These are phyloP conservation scores for Clusia tigrina DNA, from an alignment of 2,888 invertebrate species.

Conservation along the genomic window DNA sequence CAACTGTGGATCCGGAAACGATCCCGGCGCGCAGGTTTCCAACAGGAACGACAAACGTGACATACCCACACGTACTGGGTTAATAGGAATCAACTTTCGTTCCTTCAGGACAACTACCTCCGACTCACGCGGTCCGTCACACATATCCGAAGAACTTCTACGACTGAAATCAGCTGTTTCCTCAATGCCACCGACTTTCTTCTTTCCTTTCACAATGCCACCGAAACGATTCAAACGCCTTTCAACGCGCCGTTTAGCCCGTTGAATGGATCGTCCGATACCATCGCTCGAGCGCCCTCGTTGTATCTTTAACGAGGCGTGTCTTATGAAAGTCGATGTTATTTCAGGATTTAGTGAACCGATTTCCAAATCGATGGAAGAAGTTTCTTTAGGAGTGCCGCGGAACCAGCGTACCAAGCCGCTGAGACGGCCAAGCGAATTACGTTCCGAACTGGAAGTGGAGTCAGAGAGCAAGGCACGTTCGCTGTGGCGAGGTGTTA, in stretches of 20 bases:
- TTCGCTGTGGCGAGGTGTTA: constrained; percentile 87
- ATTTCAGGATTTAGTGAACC: constrained; percentile 69
- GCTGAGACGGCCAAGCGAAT: constrained; percentile 70
- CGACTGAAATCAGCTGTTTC: constrained; percentile 84
- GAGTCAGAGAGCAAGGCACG: constrained; percentile 72
- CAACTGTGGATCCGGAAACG: constrained; percentile 94
- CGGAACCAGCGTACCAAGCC: constrained; percentile 77
- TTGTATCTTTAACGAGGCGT: constrained; percentile 64
- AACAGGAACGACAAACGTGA: constrained; percentile 88
- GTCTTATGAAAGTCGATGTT: constrained; percentile 68
- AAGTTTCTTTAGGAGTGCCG: constrained; percentile 68
- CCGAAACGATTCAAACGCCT: constrained; percentile 86
- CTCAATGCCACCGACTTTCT: constrained; percentile 87
- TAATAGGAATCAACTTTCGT: constrained; percentile 81
- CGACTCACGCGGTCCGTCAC: constrained; percentile 81
- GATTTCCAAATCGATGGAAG: constrained; percentile 67
- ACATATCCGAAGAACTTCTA: constrained; percentile 83
- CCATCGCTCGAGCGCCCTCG: constrained; percentile 63
- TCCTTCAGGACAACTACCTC: constrained; percentile 90
- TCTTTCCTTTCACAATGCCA: constrained; percentile 84
- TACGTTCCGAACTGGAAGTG: constrained; percentile 64
- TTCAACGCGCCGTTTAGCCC: constrained; percentile 88
- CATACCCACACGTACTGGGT: constrained; percentile 86
- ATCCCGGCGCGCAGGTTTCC: constrained; percentile 95
- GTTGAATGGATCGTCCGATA: constrained; percentile 75